phyloP scores from a whole-genome alignment of 2,113 vertebrate genomes.

The Eclectus roratus region DNA sequence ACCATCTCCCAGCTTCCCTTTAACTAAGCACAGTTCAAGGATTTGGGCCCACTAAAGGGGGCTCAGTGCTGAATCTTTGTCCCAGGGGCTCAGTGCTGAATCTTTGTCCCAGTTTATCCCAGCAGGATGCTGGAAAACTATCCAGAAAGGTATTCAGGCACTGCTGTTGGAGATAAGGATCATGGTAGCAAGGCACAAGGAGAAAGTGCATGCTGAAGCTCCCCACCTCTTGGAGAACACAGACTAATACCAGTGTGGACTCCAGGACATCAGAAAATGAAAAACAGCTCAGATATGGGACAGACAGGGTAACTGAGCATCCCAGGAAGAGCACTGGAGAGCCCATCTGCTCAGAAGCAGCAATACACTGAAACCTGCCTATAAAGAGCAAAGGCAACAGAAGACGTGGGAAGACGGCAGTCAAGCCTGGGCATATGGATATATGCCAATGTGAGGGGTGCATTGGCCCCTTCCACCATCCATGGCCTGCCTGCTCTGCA shows the following conservation, averaged over 20 bases:
- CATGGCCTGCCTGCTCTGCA: slow-evolving; percentile 5
- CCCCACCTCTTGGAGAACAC: neutral
- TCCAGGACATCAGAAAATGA: neutral
- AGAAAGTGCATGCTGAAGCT: neutral
- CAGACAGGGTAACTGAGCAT: neutral
- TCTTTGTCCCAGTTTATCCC: neutral
- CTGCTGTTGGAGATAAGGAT: neutral
- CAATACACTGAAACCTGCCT: neutral
- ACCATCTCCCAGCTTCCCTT: neutral
- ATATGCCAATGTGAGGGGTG: neutral
- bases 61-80: neutral
- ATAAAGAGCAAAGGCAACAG: neutral
- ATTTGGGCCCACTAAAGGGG: neutral
- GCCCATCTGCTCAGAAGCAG: neutral
- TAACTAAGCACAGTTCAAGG: neutral
- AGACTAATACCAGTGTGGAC: neutral
- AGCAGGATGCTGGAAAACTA: neutral
- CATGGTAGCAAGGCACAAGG: neutral
- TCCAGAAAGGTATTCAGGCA: neutral
- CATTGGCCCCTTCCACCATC: neutral
- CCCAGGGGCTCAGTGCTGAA: neutral
- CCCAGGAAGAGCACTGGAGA: neutral
- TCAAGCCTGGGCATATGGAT: neutral
- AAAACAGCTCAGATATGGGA: neutral
- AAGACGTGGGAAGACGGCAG: accelerated